A percentile compares a stretch with the other conserved stretches of the same genome.
phyloP scores from a whole-genome alignment of 2,113 vertebrate genomes.

The Ceyx margarethae region DNA sequence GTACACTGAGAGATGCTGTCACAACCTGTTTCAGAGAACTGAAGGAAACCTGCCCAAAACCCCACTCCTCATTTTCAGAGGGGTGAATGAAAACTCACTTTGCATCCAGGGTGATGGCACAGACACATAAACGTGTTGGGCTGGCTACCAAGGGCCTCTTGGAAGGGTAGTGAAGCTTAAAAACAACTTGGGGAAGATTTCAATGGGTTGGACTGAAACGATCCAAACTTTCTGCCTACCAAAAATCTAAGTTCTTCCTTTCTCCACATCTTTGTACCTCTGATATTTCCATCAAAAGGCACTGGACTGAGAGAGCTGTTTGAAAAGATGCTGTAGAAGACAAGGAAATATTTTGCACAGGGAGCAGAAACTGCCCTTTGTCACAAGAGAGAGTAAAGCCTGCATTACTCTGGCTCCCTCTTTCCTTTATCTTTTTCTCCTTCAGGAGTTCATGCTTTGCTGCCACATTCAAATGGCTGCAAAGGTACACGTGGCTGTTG shows the following conservation, averaged over 20 bases:
- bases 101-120: background rate
- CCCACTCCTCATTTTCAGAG: background rate
- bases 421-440: background rate
- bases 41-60: background rate
- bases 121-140: background rate
- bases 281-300: background rate
- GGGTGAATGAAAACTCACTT: background rate
- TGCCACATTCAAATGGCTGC: background rate
- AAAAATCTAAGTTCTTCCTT: background rate
- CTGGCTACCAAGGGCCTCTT: background rate
- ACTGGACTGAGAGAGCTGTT: background rate
- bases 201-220: background rate
- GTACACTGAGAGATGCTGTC: background rate
- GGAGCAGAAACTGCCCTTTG: background rate
- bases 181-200: background rate
- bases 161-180: background rate
- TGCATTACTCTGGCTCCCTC: background rate
- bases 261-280: background rate
- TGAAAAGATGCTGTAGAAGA: background rate
- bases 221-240: background rate
- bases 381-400: background rate
- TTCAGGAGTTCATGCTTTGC: background rate
- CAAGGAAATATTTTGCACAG: background rate
- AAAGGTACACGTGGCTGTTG: slow-evolving; percentile 29
- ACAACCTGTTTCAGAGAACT: background rate